A percentile compares a stretch with the other conserved stretches of the same genome.
Evolutionary conservation across 2,113 vertebrate genomes (phyloP).

Genomic region (Oreochromis spilurus): DNA sequence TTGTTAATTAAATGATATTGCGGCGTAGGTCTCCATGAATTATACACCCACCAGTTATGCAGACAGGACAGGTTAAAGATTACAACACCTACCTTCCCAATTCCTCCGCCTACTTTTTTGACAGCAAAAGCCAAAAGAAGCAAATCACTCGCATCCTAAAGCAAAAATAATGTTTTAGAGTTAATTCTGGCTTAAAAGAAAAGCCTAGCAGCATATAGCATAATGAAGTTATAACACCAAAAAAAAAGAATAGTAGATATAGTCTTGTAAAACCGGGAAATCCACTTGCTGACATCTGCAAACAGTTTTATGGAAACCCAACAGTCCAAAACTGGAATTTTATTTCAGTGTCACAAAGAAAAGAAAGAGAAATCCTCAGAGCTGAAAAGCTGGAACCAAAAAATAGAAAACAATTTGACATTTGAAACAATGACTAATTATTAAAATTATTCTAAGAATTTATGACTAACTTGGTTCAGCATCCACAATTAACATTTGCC

Average conservation of each 20-base stretch:
- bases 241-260: background rate
- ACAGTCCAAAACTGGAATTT: background rate
- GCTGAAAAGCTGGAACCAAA: background rate
- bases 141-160: background rate
- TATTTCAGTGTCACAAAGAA: background rate
- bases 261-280: background rate
- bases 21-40: slow-evolving; percentile 21
- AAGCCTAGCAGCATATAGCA: background rate
- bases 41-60: slow-evolving; percentile 19
- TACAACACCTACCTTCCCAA: background rate
- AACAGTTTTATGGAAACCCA: background rate
- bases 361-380: background rate
- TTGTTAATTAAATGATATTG: slow-evolving; percentile 29
- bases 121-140: background rate
- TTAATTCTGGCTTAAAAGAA: background rate
- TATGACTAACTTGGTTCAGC: background rate
- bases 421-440: background rate
- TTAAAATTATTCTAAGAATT: background rate
- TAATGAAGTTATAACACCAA: background rate
- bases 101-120: background rate
- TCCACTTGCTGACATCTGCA: background rate
- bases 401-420: background rate
- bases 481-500: background rate
- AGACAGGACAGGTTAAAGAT: slow-evolving; percentile 25
- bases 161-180: background rate